These are phyloP conservation scores for Lepidocyrtoides sp. DNA, from an alignment of 2,888 invertebrate genomes.

Conservation along the genomic window DNA sequence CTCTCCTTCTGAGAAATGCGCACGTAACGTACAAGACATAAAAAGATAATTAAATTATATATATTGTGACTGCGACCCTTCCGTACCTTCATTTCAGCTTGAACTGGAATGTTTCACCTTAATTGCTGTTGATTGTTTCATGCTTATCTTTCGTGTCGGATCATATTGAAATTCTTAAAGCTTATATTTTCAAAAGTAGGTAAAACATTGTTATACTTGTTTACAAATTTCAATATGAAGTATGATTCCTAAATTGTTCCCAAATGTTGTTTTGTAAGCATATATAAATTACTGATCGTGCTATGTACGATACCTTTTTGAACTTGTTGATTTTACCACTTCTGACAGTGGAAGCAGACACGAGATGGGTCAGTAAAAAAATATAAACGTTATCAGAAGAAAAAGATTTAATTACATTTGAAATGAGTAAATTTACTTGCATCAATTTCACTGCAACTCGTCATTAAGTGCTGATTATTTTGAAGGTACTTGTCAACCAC, in stretches of 20 bases:
- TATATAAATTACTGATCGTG: background rate
- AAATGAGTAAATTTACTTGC: no score
- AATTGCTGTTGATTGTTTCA: slow-evolving; percentile 48
- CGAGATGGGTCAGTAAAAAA: no score
- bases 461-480: no score
- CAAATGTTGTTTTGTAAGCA: background rate
- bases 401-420: no score
- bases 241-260: no score
- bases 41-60: slow-evolving; percentile 50
- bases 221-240: no score
- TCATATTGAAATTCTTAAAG: slow-evolving; percentile 7
- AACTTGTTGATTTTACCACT: no score
- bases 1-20: slow-evolving; percentile 13
- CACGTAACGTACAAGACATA: slow-evolving; percentile 35
- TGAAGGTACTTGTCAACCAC: background rate
- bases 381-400: no score
- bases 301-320: no score
- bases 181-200: background rate
- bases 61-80: slow-evolving; percentile 20
- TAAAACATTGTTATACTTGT: no score
- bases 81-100: background rate
- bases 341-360: no score
- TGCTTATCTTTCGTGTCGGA: slow-evolving; percentile 47
- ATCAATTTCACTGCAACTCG: no score
- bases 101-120: slow-evolving; percentile 39